These are phyloP conservation scores for Cryptus armator DNA, from an alignment of 2,888 invertebrate genomes.

Conservation along the genomic window DNA sequence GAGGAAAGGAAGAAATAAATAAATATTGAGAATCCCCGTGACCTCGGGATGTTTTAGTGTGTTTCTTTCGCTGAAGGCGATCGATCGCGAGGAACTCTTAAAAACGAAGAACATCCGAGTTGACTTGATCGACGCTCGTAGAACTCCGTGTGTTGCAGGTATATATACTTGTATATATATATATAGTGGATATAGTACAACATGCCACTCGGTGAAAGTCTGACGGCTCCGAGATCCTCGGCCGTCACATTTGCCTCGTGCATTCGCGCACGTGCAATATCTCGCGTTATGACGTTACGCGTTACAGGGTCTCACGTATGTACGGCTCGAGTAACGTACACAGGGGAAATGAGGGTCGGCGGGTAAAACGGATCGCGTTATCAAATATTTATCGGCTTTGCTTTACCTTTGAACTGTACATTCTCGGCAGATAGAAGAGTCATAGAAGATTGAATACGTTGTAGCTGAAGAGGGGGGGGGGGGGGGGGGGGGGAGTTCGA, in stretches of 20 bases:
- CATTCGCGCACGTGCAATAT: conserved; percentile 48
- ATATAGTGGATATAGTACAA: conserved; percentile 22
- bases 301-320: conserved; percentile 44
- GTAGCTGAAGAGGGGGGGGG: background rate
- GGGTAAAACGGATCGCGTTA: conserved; percentile 12
- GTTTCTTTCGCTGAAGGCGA: background rate
- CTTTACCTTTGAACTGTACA: background rate
- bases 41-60: background rate
- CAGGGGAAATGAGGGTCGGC: conserved; percentile 15
- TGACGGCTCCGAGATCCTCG: conserved; percentile 44
- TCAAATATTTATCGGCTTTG: background rate
- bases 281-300: conserved; percentile 54
- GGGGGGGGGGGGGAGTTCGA: no score
- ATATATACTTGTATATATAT: conserved; percentile 6
- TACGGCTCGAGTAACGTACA: background rate
- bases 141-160: background rate
- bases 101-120: conserved; percentile 7
- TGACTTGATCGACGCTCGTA: background rate
- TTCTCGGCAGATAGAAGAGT: background rate
- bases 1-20: background rate
- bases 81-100: conserved; percentile 4
- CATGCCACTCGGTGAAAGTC: conserved; percentile 66
- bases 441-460: background rate
- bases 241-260: conserved; percentile 60
- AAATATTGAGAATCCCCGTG: background rate